Evolutionary conservation across 2,888 invertebrate species (phyloP).

Genomic region (Drosophila melanosoma): DNA sequence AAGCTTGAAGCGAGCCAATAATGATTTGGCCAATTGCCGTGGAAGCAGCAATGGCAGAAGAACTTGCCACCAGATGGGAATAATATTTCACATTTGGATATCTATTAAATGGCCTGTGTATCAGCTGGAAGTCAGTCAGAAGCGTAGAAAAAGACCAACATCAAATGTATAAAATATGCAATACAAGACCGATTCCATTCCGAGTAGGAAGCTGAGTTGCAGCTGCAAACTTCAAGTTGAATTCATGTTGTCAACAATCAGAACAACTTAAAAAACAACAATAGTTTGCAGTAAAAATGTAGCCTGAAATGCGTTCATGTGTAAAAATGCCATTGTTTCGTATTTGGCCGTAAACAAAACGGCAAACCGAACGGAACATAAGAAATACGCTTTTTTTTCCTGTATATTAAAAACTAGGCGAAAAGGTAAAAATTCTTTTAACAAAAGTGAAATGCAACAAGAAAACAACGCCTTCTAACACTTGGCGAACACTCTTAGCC

Average conservation of each 20-base stretch:
- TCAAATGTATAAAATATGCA: conserved; percentile 71
- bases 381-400: conserved; percentile 41
- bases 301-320: conserved; percentile 69
- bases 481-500: conserved; percentile 40
- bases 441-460: conserved; percentile 48
- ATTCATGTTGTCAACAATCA: conserved; percentile 47
- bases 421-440: conserved; percentile 50
- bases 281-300: conserved; percentile 26
- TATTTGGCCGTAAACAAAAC: conserved; percentile 74
- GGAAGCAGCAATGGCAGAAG: background rate
- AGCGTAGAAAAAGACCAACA: conserved; percentile 26
- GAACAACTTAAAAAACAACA: conserved; percentile 20
- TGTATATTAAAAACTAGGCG: conserved; percentile 58
- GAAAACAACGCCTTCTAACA: conserved; percentile 44
- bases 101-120: conserved; percentile 11
- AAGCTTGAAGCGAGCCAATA: conserved; percentile 59
- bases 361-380: conserved; percentile 42
- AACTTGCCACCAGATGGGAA: conserved; percentile 52
- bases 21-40: conserved; percentile 67
- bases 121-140: conserved; percentile 16
- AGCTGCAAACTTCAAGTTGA: conserved; percentile 55
- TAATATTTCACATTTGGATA: conserved; percentile 67
- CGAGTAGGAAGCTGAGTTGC: conserved; percentile 15
- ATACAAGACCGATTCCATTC: conserved; percentile 36
- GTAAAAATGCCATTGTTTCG: conserved; percentile 74